Percentiles rank a stretch among this genome's conserved stretches.
Evolutionary conservation across 2,888 invertebrate genomes (phyloP).

Genomic region (Trisateles emortualis): DNA sequence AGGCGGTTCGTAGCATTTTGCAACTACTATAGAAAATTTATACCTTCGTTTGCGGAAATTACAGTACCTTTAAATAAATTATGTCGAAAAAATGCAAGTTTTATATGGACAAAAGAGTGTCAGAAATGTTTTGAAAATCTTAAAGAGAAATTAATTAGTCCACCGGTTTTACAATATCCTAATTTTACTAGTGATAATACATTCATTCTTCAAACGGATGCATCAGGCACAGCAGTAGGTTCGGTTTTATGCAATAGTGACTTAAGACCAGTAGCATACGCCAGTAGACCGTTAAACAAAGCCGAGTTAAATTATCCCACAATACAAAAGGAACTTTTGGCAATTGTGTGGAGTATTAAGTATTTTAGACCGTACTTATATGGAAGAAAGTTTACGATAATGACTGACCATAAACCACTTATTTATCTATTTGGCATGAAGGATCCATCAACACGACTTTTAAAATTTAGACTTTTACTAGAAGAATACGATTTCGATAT

Average conservation of each 20-base stretch:
- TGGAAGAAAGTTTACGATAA: conserved; percentile 16
- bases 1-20: background rate
- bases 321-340: conserved; percentile 20
- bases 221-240: conserved; percentile 13
- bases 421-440: conserved; percentile 18
- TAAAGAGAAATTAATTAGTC: conserved; percentile 5
- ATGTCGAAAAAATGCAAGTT: conserved; percentile 19
- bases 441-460: conserved; percentile 10
- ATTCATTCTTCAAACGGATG: no score
- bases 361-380: conserved; percentile 23
- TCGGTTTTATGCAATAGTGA: conserved; percentile 5
- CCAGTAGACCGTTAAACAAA: conserved; percentile 11
- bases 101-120: conserved; percentile 17
- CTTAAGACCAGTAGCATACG: conserved; percentile 7
- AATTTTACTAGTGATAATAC: no score
- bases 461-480: conserved; percentile 15
- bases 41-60: conserved; percentile 25
- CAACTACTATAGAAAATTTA: conserved; percentile 20
- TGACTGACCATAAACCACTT: conserved; percentile 15
- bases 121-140: conserved; percentile 16
- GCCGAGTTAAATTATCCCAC: conserved; percentile 19
- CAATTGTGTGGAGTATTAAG: conserved; percentile 21
- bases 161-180: background rate
- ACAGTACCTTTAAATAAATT: conserved; percentile 25
- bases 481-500: conserved; percentile 23